phyloP scores from a whole-genome alignment of 2,888 invertebrate genomes.

The Ecliptopera silaceata region DNA sequence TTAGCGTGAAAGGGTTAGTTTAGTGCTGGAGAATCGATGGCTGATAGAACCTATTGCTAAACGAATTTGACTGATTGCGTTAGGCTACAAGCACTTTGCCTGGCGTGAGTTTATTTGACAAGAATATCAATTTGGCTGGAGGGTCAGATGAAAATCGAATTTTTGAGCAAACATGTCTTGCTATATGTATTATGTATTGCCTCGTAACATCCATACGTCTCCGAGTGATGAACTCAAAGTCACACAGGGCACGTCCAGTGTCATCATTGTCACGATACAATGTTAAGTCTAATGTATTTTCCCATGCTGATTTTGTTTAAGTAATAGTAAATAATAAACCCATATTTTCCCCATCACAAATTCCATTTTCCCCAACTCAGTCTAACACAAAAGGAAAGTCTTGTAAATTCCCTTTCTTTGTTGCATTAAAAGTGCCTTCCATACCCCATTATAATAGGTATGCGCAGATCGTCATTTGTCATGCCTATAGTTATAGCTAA shows the following conservation, averaged over 20 bases:
- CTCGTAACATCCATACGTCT: no score
- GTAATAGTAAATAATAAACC: neutral
- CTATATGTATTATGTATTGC: no score
- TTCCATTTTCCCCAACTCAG: neutral
- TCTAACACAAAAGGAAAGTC: constrained; percentile 10
- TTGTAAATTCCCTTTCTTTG: constrained; percentile 19
- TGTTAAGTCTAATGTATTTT: no score
- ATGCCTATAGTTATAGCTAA: constrained; percentile 14
- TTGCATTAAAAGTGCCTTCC: constrained; percentile 23
- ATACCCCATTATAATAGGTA: constrained; percentile 26
- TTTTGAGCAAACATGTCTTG: no score
- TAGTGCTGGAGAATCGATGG: constrained; percentile 18
- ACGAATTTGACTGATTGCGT: constrained; percentile 5
- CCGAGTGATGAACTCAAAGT: no score
- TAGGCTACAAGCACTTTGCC: neutral
- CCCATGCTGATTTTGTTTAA: no score
- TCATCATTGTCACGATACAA: no score
- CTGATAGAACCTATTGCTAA: neutral
- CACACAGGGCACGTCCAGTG: no score
- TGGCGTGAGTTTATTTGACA: neutral
- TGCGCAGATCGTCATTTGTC: constrained; percentile 36
- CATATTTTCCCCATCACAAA: neutral
- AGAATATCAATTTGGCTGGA: no score
- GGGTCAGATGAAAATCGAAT: no score
- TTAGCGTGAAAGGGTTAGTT: constrained; percentile 33